These are phyloP conservation scores for Acanthacorydalis orientalis DNA, from an alignment of 2,888 invertebrate genomes.

Conservation along the genomic window DNA sequence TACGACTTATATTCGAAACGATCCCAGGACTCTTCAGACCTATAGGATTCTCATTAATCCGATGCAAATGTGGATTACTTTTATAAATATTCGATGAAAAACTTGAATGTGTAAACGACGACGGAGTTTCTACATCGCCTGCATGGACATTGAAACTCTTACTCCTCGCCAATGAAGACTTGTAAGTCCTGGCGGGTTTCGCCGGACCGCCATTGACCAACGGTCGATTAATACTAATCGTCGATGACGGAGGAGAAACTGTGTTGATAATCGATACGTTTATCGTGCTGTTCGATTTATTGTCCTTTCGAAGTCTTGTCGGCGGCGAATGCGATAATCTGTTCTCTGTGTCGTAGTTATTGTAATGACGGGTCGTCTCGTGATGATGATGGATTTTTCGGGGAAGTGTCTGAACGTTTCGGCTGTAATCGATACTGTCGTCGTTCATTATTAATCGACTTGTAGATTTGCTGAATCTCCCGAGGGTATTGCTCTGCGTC, in stretches of 20 bases:
- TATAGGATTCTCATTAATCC: constrained; percentile 49
- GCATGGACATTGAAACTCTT: constrained; percentile 76
- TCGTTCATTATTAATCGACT: constrained; percentile 44
- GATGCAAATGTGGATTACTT: constrained; percentile 60
- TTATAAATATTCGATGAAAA: constrained; percentile 38
- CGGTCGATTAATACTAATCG: constrained; percentile 17
- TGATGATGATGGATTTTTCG: constrained; percentile 28
- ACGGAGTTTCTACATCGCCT: constrained; percentile 18
- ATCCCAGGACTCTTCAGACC: constrained; percentile 73
- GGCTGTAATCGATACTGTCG: constrained; percentile 35
- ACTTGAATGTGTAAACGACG: not conserved
- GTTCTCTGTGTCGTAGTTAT: constrained; percentile 12
- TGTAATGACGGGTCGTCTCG: constrained; percentile 15
- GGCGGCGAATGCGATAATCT: constrained; percentile 10
- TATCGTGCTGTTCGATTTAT: constrained; percentile 41
- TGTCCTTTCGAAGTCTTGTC: constrained; percentile 30
- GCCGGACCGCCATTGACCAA: constrained; percentile 38
- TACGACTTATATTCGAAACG: constrained; percentile 69
- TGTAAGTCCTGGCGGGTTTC: constrained; percentile 66
- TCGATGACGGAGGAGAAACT: constrained; percentile 24
- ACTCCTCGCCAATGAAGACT: constrained; percentile 55
- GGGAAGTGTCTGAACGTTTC: constrained; percentile 62
- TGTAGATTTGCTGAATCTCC: constrained; percentile 69
- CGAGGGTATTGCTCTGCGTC: constrained; percentile 55
- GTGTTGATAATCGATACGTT: constrained; percentile 47